phyloP scores from a whole-genome alignment of 2,888 invertebrate genomes.

The Hyposoter didymator region DNA sequence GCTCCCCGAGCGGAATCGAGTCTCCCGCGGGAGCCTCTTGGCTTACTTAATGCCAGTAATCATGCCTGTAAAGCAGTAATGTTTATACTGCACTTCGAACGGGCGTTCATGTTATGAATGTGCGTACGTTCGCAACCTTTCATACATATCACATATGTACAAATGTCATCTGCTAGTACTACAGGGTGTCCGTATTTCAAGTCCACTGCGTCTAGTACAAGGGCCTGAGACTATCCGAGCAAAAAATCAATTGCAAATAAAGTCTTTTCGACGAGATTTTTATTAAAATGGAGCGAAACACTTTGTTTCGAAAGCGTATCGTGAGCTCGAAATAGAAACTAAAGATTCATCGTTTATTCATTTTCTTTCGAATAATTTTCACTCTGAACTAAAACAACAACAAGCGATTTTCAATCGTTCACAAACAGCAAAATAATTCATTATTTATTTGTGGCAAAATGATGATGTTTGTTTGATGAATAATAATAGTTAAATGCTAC shows the following conservation, averaged over 20 bases:
- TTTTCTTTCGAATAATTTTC: background rate
- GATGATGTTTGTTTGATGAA: background rate
- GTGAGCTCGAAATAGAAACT: no score
- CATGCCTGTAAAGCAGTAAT: slow-evolving; percentile 69
- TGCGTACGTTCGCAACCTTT: slow-evolving; percentile 36
- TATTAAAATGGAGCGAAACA: no score
- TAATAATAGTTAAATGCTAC: background rate
- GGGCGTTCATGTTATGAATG: slow-evolving; percentile 59
- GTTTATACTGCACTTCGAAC: slow-evolving; percentile 67
- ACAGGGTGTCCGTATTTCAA: slow-evolving; percentile 25
- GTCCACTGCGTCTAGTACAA: background rate
- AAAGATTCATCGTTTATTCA: background rate
- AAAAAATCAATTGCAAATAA: no score
- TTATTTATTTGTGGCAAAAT: background rate
- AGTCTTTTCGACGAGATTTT: no score
- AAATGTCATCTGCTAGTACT: background rate
- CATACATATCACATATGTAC: slow-evolving; percentile 25
- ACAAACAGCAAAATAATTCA: background rate
- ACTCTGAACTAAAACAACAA: background rate
- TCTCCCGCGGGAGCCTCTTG: slow-evolving; percentile 67
- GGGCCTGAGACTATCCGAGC: background rate
- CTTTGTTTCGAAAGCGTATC: no score
- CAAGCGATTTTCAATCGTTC: background rate
- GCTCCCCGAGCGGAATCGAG: slow-evolving; percentile 59
- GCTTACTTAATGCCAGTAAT: slow-evolving; percentile 70